These are phyloP conservation scores for Sebastes umbrosus DNA, from an alignment of 2,797 vertebrate genomes.

Conservation along the genomic window DNA sequence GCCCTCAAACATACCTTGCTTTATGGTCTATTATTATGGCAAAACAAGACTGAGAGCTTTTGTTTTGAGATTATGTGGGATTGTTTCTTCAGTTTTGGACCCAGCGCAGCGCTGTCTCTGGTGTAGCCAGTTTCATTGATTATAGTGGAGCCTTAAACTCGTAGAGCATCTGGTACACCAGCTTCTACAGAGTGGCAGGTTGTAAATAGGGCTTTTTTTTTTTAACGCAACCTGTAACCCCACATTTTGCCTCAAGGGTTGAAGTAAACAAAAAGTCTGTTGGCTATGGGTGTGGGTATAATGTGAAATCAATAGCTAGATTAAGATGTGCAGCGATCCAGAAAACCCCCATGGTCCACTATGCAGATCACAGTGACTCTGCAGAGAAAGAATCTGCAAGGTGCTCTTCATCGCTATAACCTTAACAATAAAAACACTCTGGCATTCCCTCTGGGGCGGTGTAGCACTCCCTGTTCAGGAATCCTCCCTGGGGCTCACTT, in stretches of 20 bases:
- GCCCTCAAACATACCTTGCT: no score
- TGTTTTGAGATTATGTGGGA: no score
- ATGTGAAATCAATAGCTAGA: neutral
- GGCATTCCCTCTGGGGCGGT: neutral
- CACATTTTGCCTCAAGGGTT: neutral
- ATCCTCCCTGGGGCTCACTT: constrained; percentile 10
- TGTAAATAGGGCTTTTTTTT: no score
- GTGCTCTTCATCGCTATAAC: neutral
- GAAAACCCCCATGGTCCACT: neutral
- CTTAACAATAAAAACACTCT: constrained; percentile 11
- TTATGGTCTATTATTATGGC: no score
- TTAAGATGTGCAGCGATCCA: neutral
- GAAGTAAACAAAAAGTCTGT: neutral
- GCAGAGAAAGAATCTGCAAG: neutral
- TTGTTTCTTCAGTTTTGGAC: no score
- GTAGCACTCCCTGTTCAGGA: neutral
- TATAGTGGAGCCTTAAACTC: no score
- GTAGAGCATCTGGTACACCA: no score
- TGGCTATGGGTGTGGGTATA: neutral
- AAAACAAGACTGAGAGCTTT: no score
- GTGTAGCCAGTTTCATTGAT: no score
- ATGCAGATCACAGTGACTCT: neutral
- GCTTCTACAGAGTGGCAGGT: no score
- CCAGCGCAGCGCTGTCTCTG: no score
- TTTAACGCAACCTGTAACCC: no score